Evolutionary conservation across 1,140 invertebrate genomes (phyloP).

Genomic region (Glossosoma conforme): DNA sequence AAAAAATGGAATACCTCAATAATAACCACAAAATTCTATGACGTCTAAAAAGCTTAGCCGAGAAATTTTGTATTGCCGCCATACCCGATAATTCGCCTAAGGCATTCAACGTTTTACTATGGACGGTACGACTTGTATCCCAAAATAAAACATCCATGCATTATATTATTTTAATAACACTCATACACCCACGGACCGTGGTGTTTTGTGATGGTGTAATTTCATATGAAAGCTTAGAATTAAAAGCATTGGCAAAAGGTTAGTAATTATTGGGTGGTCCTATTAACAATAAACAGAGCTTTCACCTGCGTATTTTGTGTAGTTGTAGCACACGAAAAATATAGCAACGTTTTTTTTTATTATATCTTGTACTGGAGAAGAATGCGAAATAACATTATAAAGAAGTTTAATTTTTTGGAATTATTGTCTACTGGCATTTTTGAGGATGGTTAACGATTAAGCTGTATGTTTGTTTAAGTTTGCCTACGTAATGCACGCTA

Average conservation of each 20-base stretch:
- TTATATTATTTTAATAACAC: constrained; percentile 31
- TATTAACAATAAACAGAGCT: too few species aligned
- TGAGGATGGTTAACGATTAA: too few species aligned
- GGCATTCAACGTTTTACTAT: constrained; percentile 11
- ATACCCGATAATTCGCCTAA: constrained; percentile 1
- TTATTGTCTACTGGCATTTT: too few species aligned
- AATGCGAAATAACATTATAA: too few species aligned
- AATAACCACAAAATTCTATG: neutral
- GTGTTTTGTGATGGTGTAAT: constrained; percentile 30
- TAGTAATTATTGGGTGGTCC: constrained; percentile 24
- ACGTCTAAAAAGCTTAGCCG: neutral
- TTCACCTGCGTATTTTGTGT: too few species aligned
- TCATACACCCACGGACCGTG: constrained; percentile 26
- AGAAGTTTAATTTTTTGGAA: too few species aligned
- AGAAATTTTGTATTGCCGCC: constrained; percentile 6
- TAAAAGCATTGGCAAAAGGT: constrained; percentile 27
- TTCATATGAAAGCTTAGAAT: constrained; percentile 24
- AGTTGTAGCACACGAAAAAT: too few species aligned
- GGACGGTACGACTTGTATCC: constrained; percentile 12
- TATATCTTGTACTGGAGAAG: too few species aligned
- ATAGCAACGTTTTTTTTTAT: too few species aligned
- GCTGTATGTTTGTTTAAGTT: too few species aligned
- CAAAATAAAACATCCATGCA: constrained; percentile 7
- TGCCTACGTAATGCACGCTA: too few species aligned
- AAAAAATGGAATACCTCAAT: too few species aligned